These are phyloP conservation scores for Phortica magna DNA, from an alignment of 2,888 invertebrate genomes.

Conservation along the genomic window DNA sequence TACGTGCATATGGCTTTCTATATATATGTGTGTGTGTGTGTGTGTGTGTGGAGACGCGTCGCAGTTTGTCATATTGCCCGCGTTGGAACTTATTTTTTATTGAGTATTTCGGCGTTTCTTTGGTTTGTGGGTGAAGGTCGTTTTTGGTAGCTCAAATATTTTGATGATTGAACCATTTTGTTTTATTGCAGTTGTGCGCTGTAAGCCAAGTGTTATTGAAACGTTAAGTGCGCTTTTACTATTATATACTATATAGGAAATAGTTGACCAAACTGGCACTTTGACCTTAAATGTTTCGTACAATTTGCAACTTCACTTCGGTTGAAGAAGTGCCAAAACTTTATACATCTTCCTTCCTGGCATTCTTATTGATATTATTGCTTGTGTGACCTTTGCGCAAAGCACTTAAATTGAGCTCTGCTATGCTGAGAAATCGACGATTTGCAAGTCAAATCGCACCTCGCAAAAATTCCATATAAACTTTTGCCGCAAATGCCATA, in stretches of 20 bases:
- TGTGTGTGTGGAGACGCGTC: slow-evolving; percentile 2
- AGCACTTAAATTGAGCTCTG: slow-evolving; percentile 43
- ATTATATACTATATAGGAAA: no score
- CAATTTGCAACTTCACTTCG: no score
- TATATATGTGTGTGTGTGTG: slow-evolving; percentile 17
- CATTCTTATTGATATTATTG: no score
- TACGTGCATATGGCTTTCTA: slow-evolving; percentile 6
- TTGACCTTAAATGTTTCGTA: no score
- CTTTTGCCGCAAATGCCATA: slow-evolving; percentile 1
- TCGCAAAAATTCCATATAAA: not conserved
- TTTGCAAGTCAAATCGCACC: slow-evolving; percentile 42
- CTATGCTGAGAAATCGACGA: slow-evolving; percentile 27
- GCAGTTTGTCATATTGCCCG: not conserved
- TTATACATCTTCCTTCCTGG: no score
- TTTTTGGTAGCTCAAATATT: not conserved
- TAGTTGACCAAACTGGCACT: no score
- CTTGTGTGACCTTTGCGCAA: no score
- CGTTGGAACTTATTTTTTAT: not conserved
- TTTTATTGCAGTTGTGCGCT: slow-evolving; percentile 24
- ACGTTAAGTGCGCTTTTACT: no score
- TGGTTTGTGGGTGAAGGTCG: not conserved
- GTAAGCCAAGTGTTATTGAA: not conserved
- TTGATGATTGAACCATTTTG: slow-evolving; percentile 49
- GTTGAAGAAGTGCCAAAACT: no score
- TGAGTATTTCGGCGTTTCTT: not conserved